These are phyloP conservation scores for Minunthozetes semirufus DNA, from an alignment of 2,888 invertebrate species.

Conservation along the genomic window DNA sequence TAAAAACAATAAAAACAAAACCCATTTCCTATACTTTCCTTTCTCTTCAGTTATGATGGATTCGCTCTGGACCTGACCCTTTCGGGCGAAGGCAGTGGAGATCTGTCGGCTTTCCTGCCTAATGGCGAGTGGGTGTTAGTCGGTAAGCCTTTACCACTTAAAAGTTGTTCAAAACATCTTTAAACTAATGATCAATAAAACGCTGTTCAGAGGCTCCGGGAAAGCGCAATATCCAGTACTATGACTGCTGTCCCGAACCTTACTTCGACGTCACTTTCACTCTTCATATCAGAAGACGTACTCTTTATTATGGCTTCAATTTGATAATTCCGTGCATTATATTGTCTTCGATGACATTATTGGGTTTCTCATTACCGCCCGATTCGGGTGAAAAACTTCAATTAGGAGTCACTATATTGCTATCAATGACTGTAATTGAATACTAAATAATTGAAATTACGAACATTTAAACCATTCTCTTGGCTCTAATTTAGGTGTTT, in stretches of 20 bases:
- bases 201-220: constrained; percentile 70
- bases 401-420: constrained; percentile 90
- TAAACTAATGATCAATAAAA: no score
- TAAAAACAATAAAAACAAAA: no score
- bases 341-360: constrained; percentile 92
- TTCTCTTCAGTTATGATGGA: constrained; percentile 64
- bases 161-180: no score
- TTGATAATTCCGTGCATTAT: constrained; percentile 98
- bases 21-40: not conserved
- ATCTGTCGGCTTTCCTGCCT: constrained; percentile 93
- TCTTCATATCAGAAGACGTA: constrained; percentile 89
- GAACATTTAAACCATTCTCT: no score
- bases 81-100: constrained; percentile 83
- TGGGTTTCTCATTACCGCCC: constrained; percentile 96
- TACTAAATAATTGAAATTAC: not conserved
- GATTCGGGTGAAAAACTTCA: constrained; percentile 99
- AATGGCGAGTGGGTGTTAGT: constrained; percentile 99
- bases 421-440: constrained; percentile 71
- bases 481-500: constrained; percentile 56
- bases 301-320: constrained; percentile 98
- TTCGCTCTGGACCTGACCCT: constrained; percentile 90
- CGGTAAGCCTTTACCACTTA: constrained; percentile 73
- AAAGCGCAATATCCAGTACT: constrained; percentile 78
- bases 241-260: constrained; percentile 85
- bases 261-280: constrained; percentile 96